Conservation (phyloP, 2,888 invertebrate species). For the Chouioia cunea region DNA sequence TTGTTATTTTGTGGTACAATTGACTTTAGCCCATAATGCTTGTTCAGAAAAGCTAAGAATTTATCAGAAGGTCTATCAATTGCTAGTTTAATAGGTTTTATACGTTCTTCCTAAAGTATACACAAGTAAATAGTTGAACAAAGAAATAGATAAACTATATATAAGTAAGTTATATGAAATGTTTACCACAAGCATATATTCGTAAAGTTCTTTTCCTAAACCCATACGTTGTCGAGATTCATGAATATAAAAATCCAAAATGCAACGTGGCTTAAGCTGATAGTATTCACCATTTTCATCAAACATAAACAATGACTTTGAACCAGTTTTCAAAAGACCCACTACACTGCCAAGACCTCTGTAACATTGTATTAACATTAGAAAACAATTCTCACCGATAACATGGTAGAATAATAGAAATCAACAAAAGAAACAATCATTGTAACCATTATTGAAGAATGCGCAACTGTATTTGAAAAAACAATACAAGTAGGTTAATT, state of each 20-base stretch:
- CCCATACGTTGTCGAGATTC: slow-evolving; percentile 88
- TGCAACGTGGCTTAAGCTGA: slow-evolving; percentile 86
- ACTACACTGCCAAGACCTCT: slow-evolving; percentile 80
- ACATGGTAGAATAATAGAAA: not conserved
- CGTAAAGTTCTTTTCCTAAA: slow-evolving; percentile 86
- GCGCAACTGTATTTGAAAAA: not conserved
- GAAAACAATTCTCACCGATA: slow-evolving; percentile 1
- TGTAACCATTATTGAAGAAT: not conserved
- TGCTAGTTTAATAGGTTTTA: slow-evolving; percentile 81
- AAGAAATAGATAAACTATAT: not conserved
- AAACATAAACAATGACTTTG: slow-evolving; percentile 89
- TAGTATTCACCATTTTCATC: slow-evolving; percentile 79
- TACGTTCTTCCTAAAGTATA: slow-evolving; percentile 75
- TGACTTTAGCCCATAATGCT: slow-evolving; percentile 79
- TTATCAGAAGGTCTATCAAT: slow-evolving; percentile 94
- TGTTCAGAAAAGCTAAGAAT: slow-evolving; percentile 85
- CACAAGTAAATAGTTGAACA: slow-evolving; percentile 17
- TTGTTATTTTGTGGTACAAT: slow-evolving; percentile 88
- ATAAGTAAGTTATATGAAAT: slow-evolving; percentile 33
- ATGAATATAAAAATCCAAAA: slow-evolving; percentile 94
- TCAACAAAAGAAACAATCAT: not conserved
- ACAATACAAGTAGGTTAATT: not conserved
- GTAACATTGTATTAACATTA: slow-evolving; percentile 56
- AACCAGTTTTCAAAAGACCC: slow-evolving; percentile 91
- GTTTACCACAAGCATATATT: slow-evolving; percentile 86